A percentile compares a stretch with the other conserved stretches of the same genome.
Conservation (phyloP, 2,797 vertebrate species). For the Lutjanus campechanus region DNA sequence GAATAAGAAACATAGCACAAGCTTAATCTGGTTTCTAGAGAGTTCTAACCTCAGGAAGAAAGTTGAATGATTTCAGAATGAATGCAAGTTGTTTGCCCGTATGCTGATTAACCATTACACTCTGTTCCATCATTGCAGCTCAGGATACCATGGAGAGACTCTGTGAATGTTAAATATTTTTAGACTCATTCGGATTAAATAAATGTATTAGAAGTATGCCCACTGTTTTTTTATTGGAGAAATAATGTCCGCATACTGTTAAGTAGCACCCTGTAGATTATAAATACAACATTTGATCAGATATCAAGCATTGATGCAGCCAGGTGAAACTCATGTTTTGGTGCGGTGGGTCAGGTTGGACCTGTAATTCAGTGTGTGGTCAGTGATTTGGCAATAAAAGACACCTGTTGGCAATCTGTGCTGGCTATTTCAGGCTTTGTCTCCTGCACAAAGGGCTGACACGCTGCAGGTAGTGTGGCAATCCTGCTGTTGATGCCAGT, state of each 20-base stretch:
- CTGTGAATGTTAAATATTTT: constrained; percentile 24
- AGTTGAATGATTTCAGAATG: constrained; percentile 13
- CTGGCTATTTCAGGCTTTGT: no score
- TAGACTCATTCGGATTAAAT: constrained; percentile 12
- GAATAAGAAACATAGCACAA: background rate
- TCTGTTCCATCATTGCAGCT: constrained; percentile 36
- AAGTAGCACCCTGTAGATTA: constrained; percentile 8
- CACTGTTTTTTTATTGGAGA: constrained; percentile 14
- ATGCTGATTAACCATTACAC: constrained; percentile 33
- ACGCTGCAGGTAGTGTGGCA: no score
- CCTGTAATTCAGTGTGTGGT: no score
- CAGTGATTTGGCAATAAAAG: no score
- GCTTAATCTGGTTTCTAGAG: constrained; percentile 17
- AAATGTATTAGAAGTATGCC: constrained; percentile 15
- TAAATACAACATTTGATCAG: background rate
- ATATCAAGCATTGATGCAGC: background rate
- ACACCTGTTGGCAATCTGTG: no score
- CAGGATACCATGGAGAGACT: constrained; percentile 14
- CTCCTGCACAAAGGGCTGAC: no score
- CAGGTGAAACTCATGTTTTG: no score
- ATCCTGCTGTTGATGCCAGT: no score
- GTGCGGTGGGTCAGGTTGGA: no score
- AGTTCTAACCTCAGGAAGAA: background rate
- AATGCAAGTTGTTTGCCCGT: constrained; percentile 24
- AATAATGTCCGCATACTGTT: background rate